These are phyloP conservation scores for Ophonus ardosiacus DNA, from an alignment of 2,888 invertebrate genomes.

Conservation along the genomic window DNA sequence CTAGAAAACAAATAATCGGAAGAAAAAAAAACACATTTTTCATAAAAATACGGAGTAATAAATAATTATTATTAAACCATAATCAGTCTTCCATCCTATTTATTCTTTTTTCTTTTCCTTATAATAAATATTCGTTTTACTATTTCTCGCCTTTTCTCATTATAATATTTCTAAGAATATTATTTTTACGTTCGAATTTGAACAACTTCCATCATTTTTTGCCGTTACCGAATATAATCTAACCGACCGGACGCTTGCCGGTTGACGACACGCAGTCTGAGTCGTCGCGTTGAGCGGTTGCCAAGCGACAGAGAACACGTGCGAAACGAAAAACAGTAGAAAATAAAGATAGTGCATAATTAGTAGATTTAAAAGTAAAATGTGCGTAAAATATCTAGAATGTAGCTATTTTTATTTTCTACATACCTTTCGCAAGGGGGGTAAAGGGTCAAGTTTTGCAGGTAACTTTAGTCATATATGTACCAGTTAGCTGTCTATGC, in stretches of 20 bases:
- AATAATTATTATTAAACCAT: too few relatives aligned
- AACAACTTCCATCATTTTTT: neutral
- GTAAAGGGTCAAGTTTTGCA: too few relatives aligned
- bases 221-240: constrained; percentile 3
- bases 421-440: too few relatives aligned
- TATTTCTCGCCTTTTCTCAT: neutral
- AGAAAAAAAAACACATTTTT: too few relatives aligned
- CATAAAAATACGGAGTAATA: too few relatives aligned
- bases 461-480: too few relatives aligned
- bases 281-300: constrained; percentile 15
- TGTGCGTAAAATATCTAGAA: neutral
- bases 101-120: neutral
- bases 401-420: too few relatives aligned
- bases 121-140: neutral
- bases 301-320: constrained; percentile 21
- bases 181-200: constrained; percentile 15
- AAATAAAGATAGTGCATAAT: neutral
- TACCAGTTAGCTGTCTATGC: too few relatives aligned
- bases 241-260: neutral
- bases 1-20: too few relatives aligned
- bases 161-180: constrained; percentile 2
- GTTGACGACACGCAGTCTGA: constrained; percentile 27
- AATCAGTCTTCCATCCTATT: too few relatives aligned
- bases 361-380: neutral
- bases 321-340: neutral